Evolutionary conservation across 2,888 invertebrate species (phyloP).

Genomic region (Lepetodrilus schrolli): DNA sequence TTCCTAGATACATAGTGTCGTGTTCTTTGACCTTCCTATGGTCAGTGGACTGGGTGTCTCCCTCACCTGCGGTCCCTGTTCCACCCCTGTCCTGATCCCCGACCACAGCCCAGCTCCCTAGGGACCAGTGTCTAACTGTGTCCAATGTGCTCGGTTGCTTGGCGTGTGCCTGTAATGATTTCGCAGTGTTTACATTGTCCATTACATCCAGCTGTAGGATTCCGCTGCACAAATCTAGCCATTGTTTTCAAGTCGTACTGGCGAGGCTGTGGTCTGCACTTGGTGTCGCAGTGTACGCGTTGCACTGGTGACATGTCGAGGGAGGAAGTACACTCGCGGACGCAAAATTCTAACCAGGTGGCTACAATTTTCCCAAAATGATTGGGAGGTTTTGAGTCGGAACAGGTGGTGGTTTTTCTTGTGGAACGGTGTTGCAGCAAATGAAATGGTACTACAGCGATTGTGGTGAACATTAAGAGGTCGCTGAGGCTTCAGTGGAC

Average conservation of each 20-base stretch:
- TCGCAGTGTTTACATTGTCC: constrained; percentile 18
- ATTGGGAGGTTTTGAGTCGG: background rate
- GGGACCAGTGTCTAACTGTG: constrained; percentile 7
- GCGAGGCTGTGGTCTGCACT: constrained; percentile 17
- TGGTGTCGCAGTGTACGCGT: constrained; percentile 10
- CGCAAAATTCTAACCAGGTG: constrained; percentile 17
- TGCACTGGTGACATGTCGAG: constrained; percentile 24
- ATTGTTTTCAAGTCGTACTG: constrained; percentile 22
- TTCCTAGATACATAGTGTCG: too few relatives aligned
- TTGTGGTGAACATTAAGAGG: too few relatives aligned
- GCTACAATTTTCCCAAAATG: constrained; percentile 18
- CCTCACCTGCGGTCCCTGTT: background rate
- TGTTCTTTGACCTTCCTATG: background rate
- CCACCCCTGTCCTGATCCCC: background rate
- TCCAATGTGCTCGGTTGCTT: background rate
- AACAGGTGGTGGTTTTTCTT: constrained; percentile 13
- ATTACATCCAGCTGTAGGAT: constrained; percentile 19
- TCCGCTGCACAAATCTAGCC: constrained; percentile 9
- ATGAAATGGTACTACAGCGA: too few relatives aligned
- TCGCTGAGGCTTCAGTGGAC: background rate
- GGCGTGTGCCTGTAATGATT: constrained; percentile 28
- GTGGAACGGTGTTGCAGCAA: background rate
- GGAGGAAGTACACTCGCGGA: constrained; percentile 26
- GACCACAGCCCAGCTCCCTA: constrained; percentile 15
- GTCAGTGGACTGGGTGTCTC: background rate